Base-by-base conservation (phyloP, 2,113 vertebrate genomes). In the Ameiurus melas region DNA sequence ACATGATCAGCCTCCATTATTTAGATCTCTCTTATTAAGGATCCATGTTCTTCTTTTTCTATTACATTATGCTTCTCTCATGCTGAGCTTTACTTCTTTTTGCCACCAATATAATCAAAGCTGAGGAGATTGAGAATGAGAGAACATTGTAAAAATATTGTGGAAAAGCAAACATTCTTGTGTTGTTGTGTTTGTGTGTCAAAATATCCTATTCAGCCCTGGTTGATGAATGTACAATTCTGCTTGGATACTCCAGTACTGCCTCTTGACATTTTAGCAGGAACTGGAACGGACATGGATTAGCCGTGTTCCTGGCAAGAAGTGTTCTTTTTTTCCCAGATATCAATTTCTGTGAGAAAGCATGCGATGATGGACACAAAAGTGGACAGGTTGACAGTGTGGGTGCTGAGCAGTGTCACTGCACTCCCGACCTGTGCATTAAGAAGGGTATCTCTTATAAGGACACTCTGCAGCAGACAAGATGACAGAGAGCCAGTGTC, bases 261-360 rank as follows among this genome's bases (percentile, higher is more conserved):
- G 87, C 83, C 80, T 86, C 75, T 86, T 89, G 83, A 88, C 83
- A 6, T 87, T 85, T 87, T 79, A 60, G 12, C 47, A 66, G 85
- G 66, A 85, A 89, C 86, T 89, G 90, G 78, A 78, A 51, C 55
- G 78, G 89, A 87, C 83, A 60, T 53, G 90, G 82, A 87, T 90
- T 87, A 83, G 62, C 83, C 20, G 55, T 85, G 58, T 90, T 81
- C 57, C 85, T 68, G 8, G 85, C 79, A 80, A 85, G 83, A n/a
- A 83, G 82, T 86, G 62, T 87, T 64, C 43, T 89, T 90, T 83
- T 83, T 36, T 82, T 0, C 27, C n/a, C 27, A 12, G 83, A 89
- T 89, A 87, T 91, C 87, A 87, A 89, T 89, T 89, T 91, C 83
- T 84, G 51, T 89, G 86, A 86, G 80, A 86, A 90, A 90, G 91